phyloP scores from a whole-genome alignment of 1,140 invertebrate species.

The Odontomachus brunneus region DNA sequence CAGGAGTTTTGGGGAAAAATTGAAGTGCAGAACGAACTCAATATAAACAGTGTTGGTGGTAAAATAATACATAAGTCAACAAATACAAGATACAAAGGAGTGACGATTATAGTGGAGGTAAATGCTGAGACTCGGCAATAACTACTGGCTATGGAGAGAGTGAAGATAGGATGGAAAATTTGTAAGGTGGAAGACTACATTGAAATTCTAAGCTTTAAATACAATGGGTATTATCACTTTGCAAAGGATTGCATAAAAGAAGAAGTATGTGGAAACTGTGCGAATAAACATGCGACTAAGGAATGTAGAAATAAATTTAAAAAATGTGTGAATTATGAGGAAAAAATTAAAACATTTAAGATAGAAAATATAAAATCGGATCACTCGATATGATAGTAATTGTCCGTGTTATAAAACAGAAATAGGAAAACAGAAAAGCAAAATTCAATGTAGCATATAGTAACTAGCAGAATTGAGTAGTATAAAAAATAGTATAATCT shows the following conservation, averaged over 20 bases:
- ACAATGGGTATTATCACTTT: neutral
- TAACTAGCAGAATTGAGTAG: neutral
- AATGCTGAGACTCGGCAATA: too few relatives aligned
- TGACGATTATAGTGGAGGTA: too few relatives aligned
- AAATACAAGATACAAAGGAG: too few relatives aligned
- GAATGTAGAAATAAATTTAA: neutral
- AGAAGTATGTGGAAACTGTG: neutral
- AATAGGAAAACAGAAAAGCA: neutral
- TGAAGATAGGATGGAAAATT: neutral
- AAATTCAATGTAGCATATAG: neutral
- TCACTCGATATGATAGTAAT: too few relatives aligned
- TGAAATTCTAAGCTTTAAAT: neutral
- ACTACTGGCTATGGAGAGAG: too few relatives aligned
- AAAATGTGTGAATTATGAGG: neutral
- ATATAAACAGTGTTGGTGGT: too few relatives aligned
- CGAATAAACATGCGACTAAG: neutral
- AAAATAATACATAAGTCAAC: too few relatives aligned
- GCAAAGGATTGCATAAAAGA: too few relatives aligned
- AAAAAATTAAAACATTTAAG: too few relatives aligned
- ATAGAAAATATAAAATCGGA: neutral
- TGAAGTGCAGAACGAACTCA: too few relatives aligned
- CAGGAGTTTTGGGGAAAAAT: too few relatives aligned
- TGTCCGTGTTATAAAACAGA: neutral
- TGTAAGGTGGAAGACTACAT: neutral
- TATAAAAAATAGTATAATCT: neutral